Evolutionary conservation across 2,888 invertebrate genomes (phyloP), one percentile per base, ranked within the genome.

Genomic region (Lasioglossum oenotherae): DNA sequence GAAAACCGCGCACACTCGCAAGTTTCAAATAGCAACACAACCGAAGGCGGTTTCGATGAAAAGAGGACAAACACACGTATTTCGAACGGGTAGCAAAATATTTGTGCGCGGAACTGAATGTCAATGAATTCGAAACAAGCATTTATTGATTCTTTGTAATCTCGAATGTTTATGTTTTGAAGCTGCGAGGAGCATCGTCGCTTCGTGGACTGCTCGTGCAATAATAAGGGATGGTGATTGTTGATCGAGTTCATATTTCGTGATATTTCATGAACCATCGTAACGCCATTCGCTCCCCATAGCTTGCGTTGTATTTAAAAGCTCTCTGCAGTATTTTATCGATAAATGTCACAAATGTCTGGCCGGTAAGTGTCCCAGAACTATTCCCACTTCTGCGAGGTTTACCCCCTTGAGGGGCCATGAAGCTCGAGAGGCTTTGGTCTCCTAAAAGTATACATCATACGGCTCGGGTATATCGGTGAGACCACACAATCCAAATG

Each of bases 151-250:
- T n/a, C n/a, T 31, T 69, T 64, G 35, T 41, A 76, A 76, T 57
- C 57, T 53, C 27, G 23, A 31, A 27, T 41, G 44, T 44, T 44
- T 44, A 44, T 12, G 44, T 12, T 12, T 41, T 2, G 41, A 44
- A 53, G 31, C 23, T 19, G 35, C 49, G 49, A 19, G 1, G 49
- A 44, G n/a, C 4, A 4, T 0, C 16, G 4, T 8, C 16, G 27
- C n/a, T 38, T 19, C 19, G 19, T 16, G 44, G 14, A n/a, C 16
- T 14, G 0, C 31, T 27, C 23, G 60, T 35, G 64, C 57, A 60
- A 69, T 79, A 49, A 35, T 53, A 41, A 57, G 46, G 57, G 69
- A 46, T 27, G 67, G 44, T 78, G 75, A 81, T 84, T 74, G 78
- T 74, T 23, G 38, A 57, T 64, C 16, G 44, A 5, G n/a, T 57